A percentile compares a stretch with the other conserved stretches of the same genome.
These are phyloP conservation scores for Rhagium mordax DNA, from an alignment of 2,888 invertebrate genomes.

Conservation along the genomic window DNA sequence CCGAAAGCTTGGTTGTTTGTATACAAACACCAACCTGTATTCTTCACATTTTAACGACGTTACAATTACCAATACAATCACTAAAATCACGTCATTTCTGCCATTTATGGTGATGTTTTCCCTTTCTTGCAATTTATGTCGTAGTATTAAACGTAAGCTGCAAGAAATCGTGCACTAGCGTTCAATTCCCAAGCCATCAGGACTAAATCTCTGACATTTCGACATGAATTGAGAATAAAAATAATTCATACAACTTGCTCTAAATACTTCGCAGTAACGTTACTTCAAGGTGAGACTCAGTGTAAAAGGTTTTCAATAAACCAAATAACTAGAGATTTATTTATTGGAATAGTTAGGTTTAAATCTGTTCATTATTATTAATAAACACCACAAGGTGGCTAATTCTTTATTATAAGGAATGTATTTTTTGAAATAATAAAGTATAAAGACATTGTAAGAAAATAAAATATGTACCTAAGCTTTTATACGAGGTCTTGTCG, in stretches of 20 bases:
- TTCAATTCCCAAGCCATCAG: neutral
- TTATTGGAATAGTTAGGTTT: too few relatives aligned
- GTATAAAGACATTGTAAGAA: too few relatives aligned
- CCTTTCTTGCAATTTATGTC: neutral
- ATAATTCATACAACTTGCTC: constrained; percentile 9
- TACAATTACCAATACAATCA: neutral
- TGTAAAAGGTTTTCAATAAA: neutral
- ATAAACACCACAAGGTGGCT: too few relatives aligned
- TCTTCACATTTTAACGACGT: neutral
- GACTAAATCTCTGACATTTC: constrained; percentile 23
- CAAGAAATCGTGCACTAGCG: constrained; percentile 20
- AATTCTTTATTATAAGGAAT: too few relatives aligned
- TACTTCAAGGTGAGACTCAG: neutral
- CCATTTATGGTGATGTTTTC: neutral
- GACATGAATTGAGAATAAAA: constrained; percentile 12
- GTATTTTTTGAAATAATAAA: too few relatives aligned
- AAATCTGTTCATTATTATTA: too few relatives aligned
- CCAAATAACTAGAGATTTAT: too few relatives aligned
- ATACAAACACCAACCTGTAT: too few relatives aligned
- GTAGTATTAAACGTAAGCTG: neutral
- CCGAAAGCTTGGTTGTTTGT: too few relatives aligned
- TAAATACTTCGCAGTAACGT: neutral
- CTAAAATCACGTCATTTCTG: neutral
- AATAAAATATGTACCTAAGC: too few relatives aligned
- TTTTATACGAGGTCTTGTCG: too few relatives aligned